Conservation (phyloP, 2,797 vertebrate genomes). For the Acrossocheilus fasciatus region DNA sequence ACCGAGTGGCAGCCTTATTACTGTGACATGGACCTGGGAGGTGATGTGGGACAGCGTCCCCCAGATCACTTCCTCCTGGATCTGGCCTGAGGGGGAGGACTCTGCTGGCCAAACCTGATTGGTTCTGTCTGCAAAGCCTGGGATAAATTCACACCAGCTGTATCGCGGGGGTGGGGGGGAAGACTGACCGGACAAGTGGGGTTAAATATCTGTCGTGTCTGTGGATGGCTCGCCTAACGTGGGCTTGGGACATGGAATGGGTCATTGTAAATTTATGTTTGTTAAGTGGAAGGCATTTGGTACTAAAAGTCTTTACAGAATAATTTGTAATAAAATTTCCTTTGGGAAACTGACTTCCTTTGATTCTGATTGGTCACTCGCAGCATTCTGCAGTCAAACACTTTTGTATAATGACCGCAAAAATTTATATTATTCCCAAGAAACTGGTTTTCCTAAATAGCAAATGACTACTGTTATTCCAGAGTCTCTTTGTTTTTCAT, state of each 20-base stretch:
- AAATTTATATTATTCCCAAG: background rate
- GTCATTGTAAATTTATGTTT: background rate
- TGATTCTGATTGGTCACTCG: background rate
- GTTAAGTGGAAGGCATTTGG: constrained; percentile 4
- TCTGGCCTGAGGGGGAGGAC: constrained; percentile 53
- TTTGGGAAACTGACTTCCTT: background rate
- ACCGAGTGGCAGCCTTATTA: constrained; percentile 64
- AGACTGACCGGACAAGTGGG: constrained; percentile 28
- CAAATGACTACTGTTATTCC: background rate
- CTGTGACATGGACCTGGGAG: constrained; percentile 58
- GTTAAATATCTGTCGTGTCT: constrained; percentile 48
- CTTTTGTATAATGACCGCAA: background rate
- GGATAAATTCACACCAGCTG: constrained; percentile 63
- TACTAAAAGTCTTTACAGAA: background rate
- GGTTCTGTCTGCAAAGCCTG: constrained; percentile 54
- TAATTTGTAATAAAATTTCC: background rate
- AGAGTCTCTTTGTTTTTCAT: background rate
- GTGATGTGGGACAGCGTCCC: constrained; percentile 47
- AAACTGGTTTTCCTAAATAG: background rate
- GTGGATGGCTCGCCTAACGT: constrained; percentile 20
- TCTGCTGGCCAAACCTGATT: constrained; percentile 58
- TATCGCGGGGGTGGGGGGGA: constrained; percentile 38
- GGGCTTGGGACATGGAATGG: background rate
- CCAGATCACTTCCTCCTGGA: constrained; percentile 54
- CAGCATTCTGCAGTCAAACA: background rate